Evolutionary conservation across 2,888 invertebrate genomes (phyloP).

Genomic region (Ectemnius continuus): DNA sequence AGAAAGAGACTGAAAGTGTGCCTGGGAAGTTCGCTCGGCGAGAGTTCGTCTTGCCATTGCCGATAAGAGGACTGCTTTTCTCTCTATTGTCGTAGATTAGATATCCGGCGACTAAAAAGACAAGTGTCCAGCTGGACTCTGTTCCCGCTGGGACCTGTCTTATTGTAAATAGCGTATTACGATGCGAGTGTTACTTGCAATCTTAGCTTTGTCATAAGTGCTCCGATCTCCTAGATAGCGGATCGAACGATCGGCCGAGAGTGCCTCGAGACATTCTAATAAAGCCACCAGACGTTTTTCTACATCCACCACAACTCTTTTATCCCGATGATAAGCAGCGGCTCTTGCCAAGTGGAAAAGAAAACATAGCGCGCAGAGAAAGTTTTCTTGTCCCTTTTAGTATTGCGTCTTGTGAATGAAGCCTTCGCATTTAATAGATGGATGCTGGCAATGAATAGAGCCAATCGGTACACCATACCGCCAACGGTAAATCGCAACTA

Average conservation of each 20-base stretch:
- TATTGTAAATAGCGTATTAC: constrained; percentile 47
- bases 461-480: no score
- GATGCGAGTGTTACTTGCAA: constrained; percentile 16
- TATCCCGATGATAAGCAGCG: not conserved
- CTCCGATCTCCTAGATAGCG: constrained; percentile 21
- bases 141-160: constrained; percentile 15
- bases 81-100: constrained; percentile 41
- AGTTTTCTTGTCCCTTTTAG: no score
- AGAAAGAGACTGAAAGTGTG: constrained; percentile 5
- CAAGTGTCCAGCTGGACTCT: constrained; percentile 19
- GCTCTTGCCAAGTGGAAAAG: no score
- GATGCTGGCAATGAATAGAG: no score
- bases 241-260: constrained; percentile 30
- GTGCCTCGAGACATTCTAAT: constrained; percentile 37
- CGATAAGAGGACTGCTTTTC: constrained; percentile 19
- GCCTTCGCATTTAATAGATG: no score
- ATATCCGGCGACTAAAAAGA: constrained; percentile 30
- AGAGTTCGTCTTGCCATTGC: not conserved
- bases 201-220: constrained; percentile 7
- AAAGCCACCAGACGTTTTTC: constrained; percentile 45
- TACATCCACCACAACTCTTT: constrained; percentile 3
- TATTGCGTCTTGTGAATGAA: no score
- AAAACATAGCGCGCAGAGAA: no score
- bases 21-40: not conserved
- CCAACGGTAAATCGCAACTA: no score